These are phyloP conservation scores for Takifugu ocellatus DNA, from an alignment of 2,797 vertebrate genomes.

Conservation along the genomic window DNA sequence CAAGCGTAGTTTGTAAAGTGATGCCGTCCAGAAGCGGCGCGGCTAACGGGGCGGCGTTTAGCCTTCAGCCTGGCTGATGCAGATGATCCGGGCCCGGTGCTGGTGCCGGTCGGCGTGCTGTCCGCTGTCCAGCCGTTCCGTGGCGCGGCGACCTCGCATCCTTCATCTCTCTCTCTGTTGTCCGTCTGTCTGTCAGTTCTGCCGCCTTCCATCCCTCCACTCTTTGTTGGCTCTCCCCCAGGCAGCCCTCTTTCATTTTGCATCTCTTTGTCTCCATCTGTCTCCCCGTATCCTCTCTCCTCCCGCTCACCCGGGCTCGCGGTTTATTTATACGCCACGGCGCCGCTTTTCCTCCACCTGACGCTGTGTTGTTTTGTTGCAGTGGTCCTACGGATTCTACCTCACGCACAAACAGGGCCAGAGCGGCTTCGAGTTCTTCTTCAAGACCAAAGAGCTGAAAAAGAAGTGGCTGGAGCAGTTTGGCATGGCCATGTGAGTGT, in stretches of 20 bases:
- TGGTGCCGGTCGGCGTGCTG: constrained; percentile 22
- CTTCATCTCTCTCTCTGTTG: constrained; percentile 16
- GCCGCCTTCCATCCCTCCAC: constrained; percentile 32
- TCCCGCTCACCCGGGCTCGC: constrained; percentile 16
- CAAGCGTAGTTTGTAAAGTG: constrained; percentile 20
- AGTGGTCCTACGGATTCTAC: constrained; percentile 99
- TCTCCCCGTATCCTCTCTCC: constrained; percentile 41
- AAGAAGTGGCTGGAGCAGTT: constrained; percentile 99
- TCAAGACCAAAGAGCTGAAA: constrained; percentile 98
- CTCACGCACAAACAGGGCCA: constrained; percentile 97
- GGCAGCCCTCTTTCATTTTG: constrained; percentile 51
- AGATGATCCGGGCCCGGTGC: constrained; percentile 6
- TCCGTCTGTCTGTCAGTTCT: constrained; percentile 33
- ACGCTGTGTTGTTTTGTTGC: constrained; percentile 24
- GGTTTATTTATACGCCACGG: constrained; percentile 12
- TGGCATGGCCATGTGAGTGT: constrained; percentile 97
- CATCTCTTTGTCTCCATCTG: constrained; percentile 64
- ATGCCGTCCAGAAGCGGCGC: not conserved
- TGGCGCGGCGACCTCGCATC: constrained; percentile 24
- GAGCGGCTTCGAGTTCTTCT: constrained; percentile 95
- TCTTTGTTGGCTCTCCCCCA: constrained; percentile 41
- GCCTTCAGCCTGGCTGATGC: constrained; percentile 31
- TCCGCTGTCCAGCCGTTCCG: constrained; percentile 45
- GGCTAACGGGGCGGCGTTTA: constrained; percentile 35
- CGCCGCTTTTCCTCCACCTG: not conserved